Base-by-base conservation (phyloP, 2,797 vertebrate species). In the Adelosebastes latens region DNA sequence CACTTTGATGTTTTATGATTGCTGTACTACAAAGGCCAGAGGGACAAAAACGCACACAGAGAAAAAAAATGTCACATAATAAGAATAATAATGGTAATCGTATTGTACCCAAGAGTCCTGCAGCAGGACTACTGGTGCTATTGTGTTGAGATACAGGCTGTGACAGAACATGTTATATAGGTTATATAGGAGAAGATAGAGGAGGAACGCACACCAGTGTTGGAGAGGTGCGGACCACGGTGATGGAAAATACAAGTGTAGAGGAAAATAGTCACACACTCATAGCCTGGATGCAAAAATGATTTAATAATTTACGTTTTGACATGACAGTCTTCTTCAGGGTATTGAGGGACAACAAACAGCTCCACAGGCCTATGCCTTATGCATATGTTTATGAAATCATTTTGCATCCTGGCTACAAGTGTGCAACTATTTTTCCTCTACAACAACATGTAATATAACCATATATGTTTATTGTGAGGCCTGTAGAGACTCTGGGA, bases 1-100 rank as follows among this genome's bases (percentile, higher is more conserved):
- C 31, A 39, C 77, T 84, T 84, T 90, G 72, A 86, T 86, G 81
- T 91, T 70, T 78, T 22, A 64, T 68, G 36, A 81, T 81, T 70
- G 60, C 61, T 52, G 20, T 8, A 70, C 72, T 75, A 77, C 71
- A 79, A 56, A 85, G 58, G 18, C n/a, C 29, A 59, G 61, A 20
- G 24, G 25, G 20, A 49, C n/a, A 46, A 84, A 52, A 69, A 42
- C 16, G 16, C 10, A 66, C 2, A 72, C 2, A 22, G 25, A 49
- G 11, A 65, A 70, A 46, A 53, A 69, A 72, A 31, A 61, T 6
- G 11, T 42, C 29, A 32, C 32, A 13, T 53, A 63, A 75, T 60
- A 69, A 39, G 14, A 63, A 60, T 56, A 68, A 62, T 64, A 68
- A 49, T 62, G 49, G 14, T 27, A 25, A 58, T 74, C 0, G 9